Percentiles rank a stretch among this genome's conserved stretches.
Conservation (phyloP, 2,113 vertebrate genomes). For the Nothocercus nigrocapillus region DNA sequence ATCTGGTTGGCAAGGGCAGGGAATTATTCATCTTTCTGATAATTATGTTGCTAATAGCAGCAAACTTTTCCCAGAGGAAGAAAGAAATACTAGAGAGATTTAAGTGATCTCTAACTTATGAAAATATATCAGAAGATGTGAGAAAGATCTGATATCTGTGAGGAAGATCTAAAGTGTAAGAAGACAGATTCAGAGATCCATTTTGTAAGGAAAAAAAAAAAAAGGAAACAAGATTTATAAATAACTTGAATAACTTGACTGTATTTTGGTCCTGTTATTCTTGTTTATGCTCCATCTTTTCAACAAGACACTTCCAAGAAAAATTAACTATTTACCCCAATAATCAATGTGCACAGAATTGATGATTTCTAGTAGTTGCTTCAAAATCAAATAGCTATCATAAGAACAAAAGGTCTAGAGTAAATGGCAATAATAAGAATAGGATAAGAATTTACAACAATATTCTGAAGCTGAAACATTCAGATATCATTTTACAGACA, state of each 20-base stretch:
- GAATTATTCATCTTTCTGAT: not conserved
- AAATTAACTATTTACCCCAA: not conserved
- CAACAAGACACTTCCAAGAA: not conserved
- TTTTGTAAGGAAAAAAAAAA: not conserved
- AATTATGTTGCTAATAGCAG: not conserved
- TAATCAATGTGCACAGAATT: accelerated
- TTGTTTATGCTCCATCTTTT: not conserved
- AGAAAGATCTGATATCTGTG: not conserved
- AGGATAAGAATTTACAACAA: not conserved
- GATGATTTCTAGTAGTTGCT: not conserved
- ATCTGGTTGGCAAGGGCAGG: not conserved
- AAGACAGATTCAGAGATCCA: not conserved
- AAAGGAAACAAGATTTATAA: not conserved
- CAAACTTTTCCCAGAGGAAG: not conserved
- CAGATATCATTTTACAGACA: not conserved
- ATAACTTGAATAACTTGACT: not conserved
- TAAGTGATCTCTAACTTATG: not conserved
- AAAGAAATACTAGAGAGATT: not conserved
- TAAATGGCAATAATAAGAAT: not conserved
- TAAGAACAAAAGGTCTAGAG: not conserved
- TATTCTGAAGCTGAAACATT: not conserved
- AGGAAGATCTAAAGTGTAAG: not conserved
- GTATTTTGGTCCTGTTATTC: not conserved
- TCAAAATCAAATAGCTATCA: not conserved
- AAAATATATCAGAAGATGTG: not conserved